A percentile compares a stretch with the other conserved stretches of the same genome.
Conservation (phyloP, 2,888 invertebrate species). For the Zele albiditarsus region DNA sequence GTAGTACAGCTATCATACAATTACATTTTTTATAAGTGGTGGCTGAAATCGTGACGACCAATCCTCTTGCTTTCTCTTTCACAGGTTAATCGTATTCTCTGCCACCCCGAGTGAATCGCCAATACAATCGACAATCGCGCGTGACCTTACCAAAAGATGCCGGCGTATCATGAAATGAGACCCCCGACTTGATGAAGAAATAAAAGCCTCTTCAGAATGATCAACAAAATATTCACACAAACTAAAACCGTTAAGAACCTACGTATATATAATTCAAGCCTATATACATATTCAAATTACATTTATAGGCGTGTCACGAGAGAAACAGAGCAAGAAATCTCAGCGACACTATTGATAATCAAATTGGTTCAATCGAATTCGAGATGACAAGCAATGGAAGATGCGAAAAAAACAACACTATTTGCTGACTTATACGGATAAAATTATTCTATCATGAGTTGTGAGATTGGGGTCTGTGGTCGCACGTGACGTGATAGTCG, state of each 20-base stretch:
- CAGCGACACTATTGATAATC: background rate
- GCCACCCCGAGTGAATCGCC: constrained; percentile 60
- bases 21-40: background rate
- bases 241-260: background rate
- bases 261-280: background rate
- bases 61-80: constrained; percentile 29
- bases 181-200: constrained; percentile 58
- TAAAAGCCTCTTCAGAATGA: background rate
- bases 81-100: constrained; percentile 13
- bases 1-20: constrained; percentile 45
- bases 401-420: background rate
- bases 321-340: background rate
- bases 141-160: constrained; percentile 63
- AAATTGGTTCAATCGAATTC: background rate
- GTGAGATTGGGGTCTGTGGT: background rate
- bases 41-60: constrained; percentile 16
- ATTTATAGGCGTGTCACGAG: background rate
- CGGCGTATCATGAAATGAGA: constrained; percentile 65
- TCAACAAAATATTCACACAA: background rate
- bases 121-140: constrained; percentile 49
- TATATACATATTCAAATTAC: background rate
- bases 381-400: background rate
- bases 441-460: background rate
- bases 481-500: background rate
- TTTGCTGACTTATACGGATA: background rate